Evolutionary conservation across 1,140 invertebrate species (phyloP).

Genomic region (Adoxophyes honmai): DNA sequence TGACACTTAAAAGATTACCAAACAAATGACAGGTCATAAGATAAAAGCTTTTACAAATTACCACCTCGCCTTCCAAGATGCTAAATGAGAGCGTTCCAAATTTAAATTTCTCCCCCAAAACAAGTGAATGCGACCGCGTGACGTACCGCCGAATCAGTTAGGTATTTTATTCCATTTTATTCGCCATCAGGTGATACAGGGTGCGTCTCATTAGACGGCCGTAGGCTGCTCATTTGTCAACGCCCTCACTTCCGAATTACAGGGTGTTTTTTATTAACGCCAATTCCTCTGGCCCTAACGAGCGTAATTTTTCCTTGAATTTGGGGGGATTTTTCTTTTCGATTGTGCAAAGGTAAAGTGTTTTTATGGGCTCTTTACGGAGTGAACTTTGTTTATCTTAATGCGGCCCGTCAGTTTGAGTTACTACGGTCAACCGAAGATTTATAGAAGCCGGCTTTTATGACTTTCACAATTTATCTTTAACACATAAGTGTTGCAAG

Average conservation of each 20-base stretch:
- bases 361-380: slow-evolving; percentile 13
- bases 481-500: too few relatives aligned
- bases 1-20: neutral
- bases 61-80: neutral
- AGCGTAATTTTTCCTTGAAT: slow-evolving; percentile 52
- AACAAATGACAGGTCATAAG: slow-evolving; percentile 1
- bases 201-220: slow-evolving; percentile 45
- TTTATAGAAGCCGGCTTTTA: too few relatives aligned
- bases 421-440: neutral
- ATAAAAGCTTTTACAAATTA: slow-evolving; percentile 5
- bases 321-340: slow-evolving; percentile 34
- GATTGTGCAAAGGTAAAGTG: slow-evolving; percentile 13
- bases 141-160: slow-evolving; percentile 25
- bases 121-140: slow-evolving; percentile 23
- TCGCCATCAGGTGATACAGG: slow-evolving; percentile 51
- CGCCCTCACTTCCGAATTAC: slow-evolving; percentile 53
- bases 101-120: slow-evolving; percentile 16
- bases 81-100: neutral
- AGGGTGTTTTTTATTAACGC: slow-evolving; percentile 64
- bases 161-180: slow-evolving; percentile 32
- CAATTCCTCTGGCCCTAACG: slow-evolving; percentile 56
- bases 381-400: slow-evolving; percentile 9
- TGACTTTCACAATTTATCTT: too few relatives aligned
- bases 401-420: neutral
- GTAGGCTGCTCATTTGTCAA: slow-evolving; percentile 57